Evolutionary conservation across 30 jellyfish, hydroid and myxozoan genomes (phyloP).

Genomic region (Aurelia aurita complex sp. Pacific): DNA sequence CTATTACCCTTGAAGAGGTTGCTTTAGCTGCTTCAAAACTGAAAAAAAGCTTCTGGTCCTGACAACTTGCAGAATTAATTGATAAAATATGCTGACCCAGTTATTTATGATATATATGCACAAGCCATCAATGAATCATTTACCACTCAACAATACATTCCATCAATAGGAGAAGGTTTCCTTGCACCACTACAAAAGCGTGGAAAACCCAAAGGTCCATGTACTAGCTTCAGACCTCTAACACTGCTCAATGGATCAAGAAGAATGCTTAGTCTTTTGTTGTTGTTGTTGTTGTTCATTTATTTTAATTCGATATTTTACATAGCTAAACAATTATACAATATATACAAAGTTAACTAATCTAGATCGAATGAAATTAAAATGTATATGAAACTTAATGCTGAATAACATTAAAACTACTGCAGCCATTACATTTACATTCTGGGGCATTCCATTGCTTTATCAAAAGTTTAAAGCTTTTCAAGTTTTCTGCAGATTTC

Average conservation of each 20-base stretch:
- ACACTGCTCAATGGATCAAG: constrained; percentile 5
- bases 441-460: no score
- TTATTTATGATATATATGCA: not conserved
- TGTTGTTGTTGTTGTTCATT: no score
- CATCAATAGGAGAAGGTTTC: not conserved
- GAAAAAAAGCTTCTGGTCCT: not conserved
- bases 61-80: not conserved
- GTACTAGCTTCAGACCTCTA: not conserved
- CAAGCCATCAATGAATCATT: not conserved
- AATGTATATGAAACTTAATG: no score
- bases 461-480: no score
- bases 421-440: no score
- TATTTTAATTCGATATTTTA: no score
- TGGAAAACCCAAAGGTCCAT: not conserved
- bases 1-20: not conserved
- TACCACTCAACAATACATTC: not conserved
- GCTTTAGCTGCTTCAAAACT: constrained; percentile 2
- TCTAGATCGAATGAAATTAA: no score
- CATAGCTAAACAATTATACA: no score
- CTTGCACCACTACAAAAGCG: not conserved
- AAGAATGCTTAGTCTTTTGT: not conserved
- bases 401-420: no score
- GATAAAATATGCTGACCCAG: constrained; percentile 1
- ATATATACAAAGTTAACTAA: no score
- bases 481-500: no score